Base-by-base conservation (phyloP, 2,797 vertebrate genomes). In the Alca torda region DNA sequence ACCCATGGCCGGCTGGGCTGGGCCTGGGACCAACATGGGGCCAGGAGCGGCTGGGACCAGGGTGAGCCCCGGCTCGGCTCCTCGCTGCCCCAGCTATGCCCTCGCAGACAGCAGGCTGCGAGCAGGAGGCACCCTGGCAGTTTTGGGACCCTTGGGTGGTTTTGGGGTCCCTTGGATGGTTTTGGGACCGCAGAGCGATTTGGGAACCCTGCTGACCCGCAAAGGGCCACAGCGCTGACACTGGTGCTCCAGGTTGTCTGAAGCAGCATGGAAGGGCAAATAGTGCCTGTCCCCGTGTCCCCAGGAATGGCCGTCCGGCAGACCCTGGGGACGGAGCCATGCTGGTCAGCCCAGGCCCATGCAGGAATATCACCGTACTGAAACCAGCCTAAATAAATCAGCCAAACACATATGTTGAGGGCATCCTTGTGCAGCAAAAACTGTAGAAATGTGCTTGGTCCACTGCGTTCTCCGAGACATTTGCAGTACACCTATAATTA, bases 261-360 rank as follows among this genome's bases (percentile, higher is more conserved):
- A 25, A 60, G 63, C 5, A 1, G 4, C 41, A 11, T 6, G 4
- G 2, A 1, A 2, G 37, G 31, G 31, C 17, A 31, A 30, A 14
- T 6, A 37, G 48, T 23, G 57, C 24, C 78, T 14, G 57, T 79
- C 67, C 1, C 2, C 2, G 0, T 35, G 65, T 70, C 63, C 83
- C 48, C 91, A 16, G 13, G 5, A 15, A 14, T 2, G 9, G 7
- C 0, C 5, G 51, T 5, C 7, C 0, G 1, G 1, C 4, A 1
- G 31, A 8, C 14, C 35, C 64, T 1, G 24, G 35, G 50, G 23
- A 60, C 15, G 26, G 37, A 64, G 15, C 9, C 0, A 0, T 7
- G 0, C n/a, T 2, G 19, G 17, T 4, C 43, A 9, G 17, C 4
- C 53, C 59, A 28, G 51, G 46, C 39, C 15, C 5, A 5, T 2